Evolutionary conservation across 1,140 invertebrate genomes (phyloP), one percentile per base, ranked within the genome.

Genomic region (Hesperophylax magnus): DNA sequence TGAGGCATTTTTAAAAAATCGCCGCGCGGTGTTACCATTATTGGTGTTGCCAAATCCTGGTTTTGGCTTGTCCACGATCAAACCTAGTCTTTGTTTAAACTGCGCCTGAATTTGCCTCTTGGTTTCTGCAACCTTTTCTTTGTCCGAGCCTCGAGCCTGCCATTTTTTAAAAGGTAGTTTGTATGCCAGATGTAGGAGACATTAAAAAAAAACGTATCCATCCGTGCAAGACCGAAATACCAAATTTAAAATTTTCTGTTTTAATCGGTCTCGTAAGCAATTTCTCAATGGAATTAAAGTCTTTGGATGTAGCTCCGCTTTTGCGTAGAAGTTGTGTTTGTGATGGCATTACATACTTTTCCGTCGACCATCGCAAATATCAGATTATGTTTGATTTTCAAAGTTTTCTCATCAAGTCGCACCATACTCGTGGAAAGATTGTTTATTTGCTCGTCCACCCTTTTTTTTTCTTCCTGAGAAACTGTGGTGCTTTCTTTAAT

Each of bases 321-420:
- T 78, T 82, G 83, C 7, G 84, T 84, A 11, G 87, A 88, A 69
- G 79, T 84, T 17, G 86, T 89, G 78, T 85, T 39, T 11, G 86
- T 88, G 3, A 86, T 85, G 15, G 86, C 86, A 82, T 88, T 88
- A 58, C 86, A 87, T 9, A 88, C 86, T 79, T 88, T 89, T 7
- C 84, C 87, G 71, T 88, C 47, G 7, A 54, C 27, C 52, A 53
- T 72, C 14, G 34, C 15, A 15, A 72, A 54, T 20, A 72, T 17
- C 8, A 72, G 18, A 8, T 72, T 22, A 72, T 72, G 47, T 14
- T 53, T 72, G 6, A 72, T 47, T 47, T 47, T 47, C 47, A 53
- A 24, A 24, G 20, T 53, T n/a, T 54, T 52, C n/a, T 24, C 14
- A 54, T 52, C 47, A 9, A 17, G 18, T 52, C 20, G 20, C n/a